Evolutionary conservation across 1,140 invertebrate species (phyloP).

Genomic region (Ectropis grisescens): DNA sequence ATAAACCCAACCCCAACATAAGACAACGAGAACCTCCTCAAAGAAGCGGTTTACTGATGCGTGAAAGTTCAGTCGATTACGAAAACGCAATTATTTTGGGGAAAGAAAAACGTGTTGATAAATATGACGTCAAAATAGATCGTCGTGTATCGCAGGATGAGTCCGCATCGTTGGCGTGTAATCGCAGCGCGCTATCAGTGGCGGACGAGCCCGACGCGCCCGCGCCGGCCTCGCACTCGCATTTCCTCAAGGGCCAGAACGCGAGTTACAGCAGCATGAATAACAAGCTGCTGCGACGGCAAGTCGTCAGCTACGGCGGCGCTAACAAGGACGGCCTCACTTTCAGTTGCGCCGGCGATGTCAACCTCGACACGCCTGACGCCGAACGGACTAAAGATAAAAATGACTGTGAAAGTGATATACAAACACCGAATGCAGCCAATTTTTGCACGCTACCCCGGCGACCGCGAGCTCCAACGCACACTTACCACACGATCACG

Average conservation of each 20-base stretch:
- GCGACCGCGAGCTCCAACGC: slow-evolving; percentile 75
- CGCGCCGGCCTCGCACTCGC: slow-evolving; percentile 60
- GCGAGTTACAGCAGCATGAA: slow-evolving; percentile 72
- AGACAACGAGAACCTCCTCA: slow-evolving; percentile 40
- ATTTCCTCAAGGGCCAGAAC: slow-evolving; percentile 73
- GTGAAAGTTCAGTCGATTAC: slow-evolving; percentile 79
- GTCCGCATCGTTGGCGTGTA: slow-evolving; percentile 34
- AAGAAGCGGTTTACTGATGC: slow-evolving; percentile 50
- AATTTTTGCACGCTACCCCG: slow-evolving; percentile 81
- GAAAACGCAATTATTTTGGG: slow-evolving; percentile 73
- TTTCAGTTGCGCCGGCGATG: slow-evolving; percentile 59
- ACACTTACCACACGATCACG: slow-evolving; percentile 80
- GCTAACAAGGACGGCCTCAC: slow-evolving; percentile 48
- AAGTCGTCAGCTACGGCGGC: slow-evolving; percentile 68
- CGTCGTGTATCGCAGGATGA: slow-evolving; percentile 49
- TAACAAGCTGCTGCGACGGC: slow-evolving; percentile 69
- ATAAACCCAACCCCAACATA: slow-evolving; percentile 23
- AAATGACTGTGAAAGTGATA: slow-evolving; percentile 42
- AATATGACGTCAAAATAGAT: slow-evolving; percentile 53
- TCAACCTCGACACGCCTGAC: slow-evolving; percentile 60
- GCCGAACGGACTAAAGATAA: slow-evolving; percentile 31
- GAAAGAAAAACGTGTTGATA: slow-evolving; percentile 59
- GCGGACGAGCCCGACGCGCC: slow-evolving; percentile 48
- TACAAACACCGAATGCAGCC: slow-evolving; percentile 67
- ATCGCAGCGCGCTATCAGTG: slow-evolving; percentile 55